Conservation (phyloP, 2,113 vertebrate species). For the Cercopithecus mona region DNA sequence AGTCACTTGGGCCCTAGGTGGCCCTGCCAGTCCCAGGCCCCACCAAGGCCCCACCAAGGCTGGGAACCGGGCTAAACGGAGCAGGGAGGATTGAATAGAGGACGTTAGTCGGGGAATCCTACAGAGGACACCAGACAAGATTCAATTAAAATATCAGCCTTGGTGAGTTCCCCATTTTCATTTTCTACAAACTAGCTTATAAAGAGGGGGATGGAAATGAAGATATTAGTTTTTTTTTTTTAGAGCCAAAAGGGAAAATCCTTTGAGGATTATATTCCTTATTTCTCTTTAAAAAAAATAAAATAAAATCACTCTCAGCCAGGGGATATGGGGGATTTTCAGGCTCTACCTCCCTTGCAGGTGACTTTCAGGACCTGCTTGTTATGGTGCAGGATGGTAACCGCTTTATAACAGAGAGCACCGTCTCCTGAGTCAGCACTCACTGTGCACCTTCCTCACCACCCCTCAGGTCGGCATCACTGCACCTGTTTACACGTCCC, state of each 20-base stretch:
- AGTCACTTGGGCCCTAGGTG: fast-evolving
- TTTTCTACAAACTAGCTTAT: conserved; percentile 89
- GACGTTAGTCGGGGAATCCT: conserved; percentile 85
- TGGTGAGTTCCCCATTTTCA: conserved; percentile 85
- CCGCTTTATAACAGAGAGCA: background rate
- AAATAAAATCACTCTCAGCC: conserved; percentile 39
- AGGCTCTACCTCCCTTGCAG: background rate
- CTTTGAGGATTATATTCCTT: conserved; percentile 84
- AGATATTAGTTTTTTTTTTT: conserved; percentile 82
- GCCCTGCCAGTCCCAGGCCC: background rate
- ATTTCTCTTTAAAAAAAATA: conserved; percentile 72
- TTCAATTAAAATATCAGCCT: conserved; percentile 87
- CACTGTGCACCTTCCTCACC: background rate
- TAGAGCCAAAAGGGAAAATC: conserved; percentile 82
- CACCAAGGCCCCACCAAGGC: fast-evolving
- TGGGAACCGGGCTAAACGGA: conserved; percentile 27
- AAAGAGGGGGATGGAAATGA: conserved; percentile 85
- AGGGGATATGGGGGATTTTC: background rate
- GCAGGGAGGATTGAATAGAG: conserved; percentile 79
- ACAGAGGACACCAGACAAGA: conserved; percentile 81
- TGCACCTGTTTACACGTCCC: background rate
- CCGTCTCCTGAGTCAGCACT: background rate
- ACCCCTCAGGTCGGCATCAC: fast-evolving
- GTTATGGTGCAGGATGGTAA: background rate
- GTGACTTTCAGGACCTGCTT: conserved; percentile 49